Base-by-base conservation (phyloP, 2,113 vertebrate genomes). In the Terrapene triunguis region DNA sequence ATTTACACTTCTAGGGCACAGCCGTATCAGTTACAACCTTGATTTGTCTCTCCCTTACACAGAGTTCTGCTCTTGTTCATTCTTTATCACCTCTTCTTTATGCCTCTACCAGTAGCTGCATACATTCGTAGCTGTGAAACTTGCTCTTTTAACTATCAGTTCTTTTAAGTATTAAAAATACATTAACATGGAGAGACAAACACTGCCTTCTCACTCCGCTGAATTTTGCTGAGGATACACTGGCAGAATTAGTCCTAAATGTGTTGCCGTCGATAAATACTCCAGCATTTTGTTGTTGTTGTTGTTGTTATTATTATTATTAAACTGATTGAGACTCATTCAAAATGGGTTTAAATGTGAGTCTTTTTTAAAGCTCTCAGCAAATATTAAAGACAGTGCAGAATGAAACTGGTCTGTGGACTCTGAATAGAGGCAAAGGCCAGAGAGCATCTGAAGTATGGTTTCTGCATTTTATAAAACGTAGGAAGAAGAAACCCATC, bases 81-180 rank as follows among this genome's bases (percentile, higher is more conserved):
- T 81, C 87, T 94, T 95, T 96, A 96, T 89, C 92, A 48, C 85
- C 95, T 92, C 83, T 89, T 82, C 85, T 57, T 17, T 0, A 78
- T 13, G 54, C 93, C 93, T 97, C 89, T 94, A 96, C 85, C 96
- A 96, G 87, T 8, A 32, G 87, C 92, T 97, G 89, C 87, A 88
- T 80, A 82, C 92, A 90, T 87, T 82, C 92, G 80, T 83, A 93
- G 74, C 93, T 84, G 53, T 87, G 88, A 91, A 96, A 92, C 65
- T 79, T 81, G 79, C 0, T 3, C 51, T 90, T 95, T 81, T 84
- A 91, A 91, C 74, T 83, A 79, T 38, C 88, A 79, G 50, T 83
- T 95, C 90, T 90, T 91, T 78, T 35, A 93, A 91, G 74, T 91
- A 91, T 86, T 92, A 93, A 90, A 95, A 95, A 90, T 80, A 57